Conservation (phyloP, 1,140 invertebrate species). For the Ceratosolen fusciceps region DNA sequence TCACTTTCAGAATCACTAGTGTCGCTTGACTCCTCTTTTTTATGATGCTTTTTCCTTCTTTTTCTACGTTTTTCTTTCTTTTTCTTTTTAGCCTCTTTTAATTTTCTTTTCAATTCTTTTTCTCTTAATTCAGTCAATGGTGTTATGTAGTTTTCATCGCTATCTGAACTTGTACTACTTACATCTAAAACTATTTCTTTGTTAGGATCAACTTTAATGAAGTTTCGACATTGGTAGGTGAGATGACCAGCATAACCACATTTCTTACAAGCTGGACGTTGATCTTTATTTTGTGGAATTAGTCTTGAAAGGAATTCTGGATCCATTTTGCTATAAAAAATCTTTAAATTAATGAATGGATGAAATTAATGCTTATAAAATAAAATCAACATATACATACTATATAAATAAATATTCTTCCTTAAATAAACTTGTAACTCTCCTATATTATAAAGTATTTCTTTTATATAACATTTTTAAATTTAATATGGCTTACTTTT, state of each 20-base stretch:
- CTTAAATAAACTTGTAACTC: no score
- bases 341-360: background rate
- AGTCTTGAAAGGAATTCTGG: constrained; percentile 68
- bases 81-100: constrained; percentile 72
- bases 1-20: constrained; percentile 59
- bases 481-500: background rate
- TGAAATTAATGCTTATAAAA: no score
- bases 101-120: constrained; percentile 80
- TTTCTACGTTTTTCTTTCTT: constrained; percentile 71
- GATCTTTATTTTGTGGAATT: constrained; percentile 78
- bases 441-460: no score
- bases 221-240: constrained; percentile 96
- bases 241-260: constrained; percentile 96
- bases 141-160: constrained; percentile 87
- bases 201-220: constrained; percentile 87
- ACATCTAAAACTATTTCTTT: constrained; percentile 95
- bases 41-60: constrained; percentile 67
- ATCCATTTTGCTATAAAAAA: constrained; percentile 63
- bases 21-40: constrained; percentile 52
- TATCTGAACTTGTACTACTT: constrained; percentile 89
- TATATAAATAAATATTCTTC: background rate
- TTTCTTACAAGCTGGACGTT: constrained; percentile 89
- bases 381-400: no score
- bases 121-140: constrained; percentile 85
- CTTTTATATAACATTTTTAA: background rate